phyloP scores from a whole-genome alignment of 1,140 invertebrate genomes.

The Calosoma granatense region DNA sequence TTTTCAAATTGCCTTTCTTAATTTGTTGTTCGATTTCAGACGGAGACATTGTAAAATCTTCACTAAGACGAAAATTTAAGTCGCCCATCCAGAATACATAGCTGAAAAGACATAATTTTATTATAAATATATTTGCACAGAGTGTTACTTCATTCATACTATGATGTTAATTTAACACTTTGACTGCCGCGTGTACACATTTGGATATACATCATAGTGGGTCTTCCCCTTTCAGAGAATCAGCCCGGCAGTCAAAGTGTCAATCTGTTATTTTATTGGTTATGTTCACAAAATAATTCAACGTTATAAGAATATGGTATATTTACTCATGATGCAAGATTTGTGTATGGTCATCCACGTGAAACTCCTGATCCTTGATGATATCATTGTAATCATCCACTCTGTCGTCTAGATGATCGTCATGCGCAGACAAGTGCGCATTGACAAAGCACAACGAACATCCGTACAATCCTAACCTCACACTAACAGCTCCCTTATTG shows the following conservation, averaged over 20 bases:
- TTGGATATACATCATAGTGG: too few species aligned
- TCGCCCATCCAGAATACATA: slow-evolving; percentile 95
- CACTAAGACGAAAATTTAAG: slow-evolving; percentile 78
- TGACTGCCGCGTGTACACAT: too few species aligned
- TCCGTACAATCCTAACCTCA: slow-evolving; percentile 76
- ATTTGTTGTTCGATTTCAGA: slow-evolving; percentile 57
- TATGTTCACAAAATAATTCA: not conserved
- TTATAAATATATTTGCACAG: not conserved
- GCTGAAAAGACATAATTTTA: slow-evolving; percentile 40
- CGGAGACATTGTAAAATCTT: slow-evolving; percentile 43
- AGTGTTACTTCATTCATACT: too few species aligned
- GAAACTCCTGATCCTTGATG: slow-evolving; percentile 58
- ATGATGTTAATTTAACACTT: too few species aligned
- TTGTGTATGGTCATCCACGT: slow-evolving; percentile 59
- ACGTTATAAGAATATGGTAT: not conserved
- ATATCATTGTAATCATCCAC: slow-evolving; percentile 82
- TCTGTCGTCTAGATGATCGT: slow-evolving; percentile 65
- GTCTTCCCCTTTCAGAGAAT: too few species aligned
- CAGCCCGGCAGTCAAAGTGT: too few species aligned
- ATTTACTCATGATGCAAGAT: slow-evolving; percentile 87
- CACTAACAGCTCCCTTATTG: slow-evolving; percentile 87
- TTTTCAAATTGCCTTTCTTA: slow-evolving; percentile 50
- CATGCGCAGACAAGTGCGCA: slow-evolving; percentile 80
- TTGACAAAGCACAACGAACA: slow-evolving; percentile 81
- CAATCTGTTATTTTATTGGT: slow-evolving; percentile 6